Evolutionary conservation across 2,888 invertebrate species (phyloP).

Genomic region (Agrochola circellaris): DNA sequence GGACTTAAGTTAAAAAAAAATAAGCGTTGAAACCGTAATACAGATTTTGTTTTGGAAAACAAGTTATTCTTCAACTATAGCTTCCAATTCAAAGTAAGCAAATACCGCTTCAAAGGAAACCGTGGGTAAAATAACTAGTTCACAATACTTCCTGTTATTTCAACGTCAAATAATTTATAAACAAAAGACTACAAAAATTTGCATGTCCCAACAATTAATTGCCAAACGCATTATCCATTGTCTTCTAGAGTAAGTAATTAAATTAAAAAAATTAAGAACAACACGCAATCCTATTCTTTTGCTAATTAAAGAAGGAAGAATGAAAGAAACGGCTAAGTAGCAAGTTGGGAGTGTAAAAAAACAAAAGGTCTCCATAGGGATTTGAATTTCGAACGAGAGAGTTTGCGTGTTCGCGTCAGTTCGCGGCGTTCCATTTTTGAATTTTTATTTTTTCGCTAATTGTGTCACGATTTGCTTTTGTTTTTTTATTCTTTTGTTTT

Average conservation of each 20-base stretch:
- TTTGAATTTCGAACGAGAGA: conserved; percentile 85
- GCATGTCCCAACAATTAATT: conserved; percentile 85
- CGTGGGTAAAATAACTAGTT: conserved; percentile 65
- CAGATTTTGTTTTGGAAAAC: not conserved
- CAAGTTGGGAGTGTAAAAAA: conserved; percentile 86
- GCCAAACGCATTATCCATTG: conserved; percentile 86
- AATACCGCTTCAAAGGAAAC: conserved; percentile 28
- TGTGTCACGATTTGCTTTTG: conserved; percentile 70
- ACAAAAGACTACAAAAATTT: conserved; percentile 78
- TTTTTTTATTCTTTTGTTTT: conserved; percentile 64
- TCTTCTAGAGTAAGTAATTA: conserved; percentile 85
- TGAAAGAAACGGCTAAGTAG: conserved; percentile 88
- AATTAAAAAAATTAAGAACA: conserved; percentile 88
- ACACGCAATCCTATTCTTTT: conserved; percentile 89
- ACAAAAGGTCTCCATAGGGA: conserved; percentile 81
- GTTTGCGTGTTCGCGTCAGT: conserved; percentile 86
- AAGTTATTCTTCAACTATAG: too few species aligned
- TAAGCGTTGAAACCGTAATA: not conserved
- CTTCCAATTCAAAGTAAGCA: conserved; percentile 14
- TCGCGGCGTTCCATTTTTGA: conserved; percentile 82
- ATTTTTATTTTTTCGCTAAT: conserved; percentile 75
- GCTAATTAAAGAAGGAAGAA: conserved; percentile 89
- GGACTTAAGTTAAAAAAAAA: conserved; percentile 1
- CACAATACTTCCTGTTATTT: conserved; percentile 66
- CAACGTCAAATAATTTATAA: conserved; percentile 62